Conservation (phyloP, 1,140 invertebrate genomes). For the Brachionus plicatilis region DNA sequence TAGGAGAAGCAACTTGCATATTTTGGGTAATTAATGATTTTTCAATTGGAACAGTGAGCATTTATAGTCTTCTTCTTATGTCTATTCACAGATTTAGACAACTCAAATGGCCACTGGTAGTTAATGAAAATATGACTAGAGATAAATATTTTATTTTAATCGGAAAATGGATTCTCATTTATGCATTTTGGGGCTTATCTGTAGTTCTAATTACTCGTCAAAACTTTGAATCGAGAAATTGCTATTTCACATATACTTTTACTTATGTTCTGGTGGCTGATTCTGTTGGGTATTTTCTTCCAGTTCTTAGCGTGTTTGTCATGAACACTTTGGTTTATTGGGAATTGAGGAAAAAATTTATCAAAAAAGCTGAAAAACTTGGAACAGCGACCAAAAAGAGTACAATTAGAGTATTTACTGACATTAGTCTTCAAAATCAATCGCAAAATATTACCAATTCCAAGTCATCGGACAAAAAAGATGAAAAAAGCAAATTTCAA, state of each 20-base stretch:
- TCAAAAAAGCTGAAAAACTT: neutral
- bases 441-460: neutral
- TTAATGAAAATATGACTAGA: constrained; percentile 5
- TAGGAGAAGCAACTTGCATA: constrained; percentile 26
- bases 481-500: neutral
- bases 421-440: neutral
- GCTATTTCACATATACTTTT: constrained; percentile 10
- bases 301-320: neutral
- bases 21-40: constrained; percentile 40
- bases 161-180: constrained; percentile 24
- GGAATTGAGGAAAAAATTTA: neutral
- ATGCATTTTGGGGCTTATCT: constrained; percentile 1
- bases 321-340: neutral
- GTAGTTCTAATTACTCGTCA: neutral
- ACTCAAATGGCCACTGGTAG: constrained; percentile 70
- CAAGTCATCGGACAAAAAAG: neutral
- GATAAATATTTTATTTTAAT: neutral
- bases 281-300: neutral
- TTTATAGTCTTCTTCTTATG: constrained; percentile 68
- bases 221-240: neutral
- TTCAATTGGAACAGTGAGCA: constrained; percentile 49
- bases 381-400: neutral
- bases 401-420: neutral
- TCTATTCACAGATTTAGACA: constrained; percentile 75
- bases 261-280: neutral